Conservation (phyloP, 2,113 vertebrate genomes). For the Guaruba guarouba region DNA sequence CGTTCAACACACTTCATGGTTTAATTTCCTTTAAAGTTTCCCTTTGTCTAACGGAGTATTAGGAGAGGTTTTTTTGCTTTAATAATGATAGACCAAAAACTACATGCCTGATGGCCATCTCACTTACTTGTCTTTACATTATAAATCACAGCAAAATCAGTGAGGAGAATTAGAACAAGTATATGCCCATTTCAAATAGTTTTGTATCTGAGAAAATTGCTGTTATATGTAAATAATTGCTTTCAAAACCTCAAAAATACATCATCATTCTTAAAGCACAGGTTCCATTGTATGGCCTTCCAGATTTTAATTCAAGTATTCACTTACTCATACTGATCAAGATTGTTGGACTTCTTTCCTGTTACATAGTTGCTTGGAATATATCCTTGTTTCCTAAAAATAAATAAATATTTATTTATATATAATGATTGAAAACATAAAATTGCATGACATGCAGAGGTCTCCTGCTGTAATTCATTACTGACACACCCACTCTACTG, state of each 20-base stretch:
- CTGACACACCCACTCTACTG: not conserved
- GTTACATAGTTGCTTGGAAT: constrained; percentile 94
- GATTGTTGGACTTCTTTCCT: constrained; percentile 84
- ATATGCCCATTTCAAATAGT: not conserved
- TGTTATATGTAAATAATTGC: rapidly evolving
- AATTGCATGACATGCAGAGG: not conserved
- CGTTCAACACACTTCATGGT: not conserved
- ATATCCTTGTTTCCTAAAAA: constrained; percentile 86
- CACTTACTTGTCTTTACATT: not conserved
- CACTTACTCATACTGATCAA: constrained; percentile 90
- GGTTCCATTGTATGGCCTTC: not conserved
- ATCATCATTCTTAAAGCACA: not conserved
- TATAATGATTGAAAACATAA: not conserved
- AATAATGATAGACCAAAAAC: not conserved
- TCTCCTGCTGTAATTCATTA: not conserved
- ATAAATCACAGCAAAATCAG: not conserved
- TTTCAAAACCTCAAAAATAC: not conserved
- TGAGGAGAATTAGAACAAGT: not conserved
- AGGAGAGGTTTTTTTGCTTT: not conserved
- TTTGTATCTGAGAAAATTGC: not conserved
- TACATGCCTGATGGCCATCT: not conserved
- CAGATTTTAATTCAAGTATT: not conserved
- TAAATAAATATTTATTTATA: not conserved
- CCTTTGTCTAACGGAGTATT: not conserved
- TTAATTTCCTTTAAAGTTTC: not conserved